Percentiles rank a stretch among this genome's conserved stretches.
Evolutionary conservation across 2,113 vertebrate genomes (phyloP).

Genomic region (Semnornis frantzii): DNA sequence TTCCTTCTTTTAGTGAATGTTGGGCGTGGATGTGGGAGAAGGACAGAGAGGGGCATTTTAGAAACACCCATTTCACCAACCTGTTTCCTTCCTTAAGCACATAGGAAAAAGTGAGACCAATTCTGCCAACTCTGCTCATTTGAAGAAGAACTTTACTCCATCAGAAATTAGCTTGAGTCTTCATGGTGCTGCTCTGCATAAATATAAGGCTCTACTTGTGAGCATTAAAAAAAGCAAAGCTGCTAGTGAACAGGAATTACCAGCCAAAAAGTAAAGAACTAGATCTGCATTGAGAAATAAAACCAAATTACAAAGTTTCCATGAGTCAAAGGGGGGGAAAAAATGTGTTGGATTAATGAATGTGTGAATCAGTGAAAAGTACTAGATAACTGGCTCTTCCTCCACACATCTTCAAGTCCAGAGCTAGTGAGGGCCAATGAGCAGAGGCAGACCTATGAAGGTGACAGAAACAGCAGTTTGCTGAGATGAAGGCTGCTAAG

Average conservation of each 20-base stretch:
- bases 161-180: not conserved
- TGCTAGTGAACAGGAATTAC: not conserved
- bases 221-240: not conserved
- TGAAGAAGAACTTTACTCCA: not conserved
- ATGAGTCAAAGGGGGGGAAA: not conserved
- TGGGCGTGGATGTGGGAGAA: not conserved
- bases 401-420: not conserved
- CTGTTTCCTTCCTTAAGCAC: conserved; percentile 11
- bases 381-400: not conserved
- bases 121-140: not conserved
- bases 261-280: not conserved
- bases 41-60: not conserved
- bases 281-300: not conserved
- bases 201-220: not conserved
- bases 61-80: not conserved
- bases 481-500: not conserved
- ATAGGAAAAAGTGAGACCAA: not conserved
- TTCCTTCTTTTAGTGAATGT: not conserved
- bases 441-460: not conserved
- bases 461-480: not conserved
- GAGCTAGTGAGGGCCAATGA: not conserved
- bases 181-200: not conserved
- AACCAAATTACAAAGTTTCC: not conserved
- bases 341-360: not conserved
- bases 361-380: not conserved